Conservation (phyloP, 1,140 invertebrate species). For the Pollicipes pollicipes region DNA sequence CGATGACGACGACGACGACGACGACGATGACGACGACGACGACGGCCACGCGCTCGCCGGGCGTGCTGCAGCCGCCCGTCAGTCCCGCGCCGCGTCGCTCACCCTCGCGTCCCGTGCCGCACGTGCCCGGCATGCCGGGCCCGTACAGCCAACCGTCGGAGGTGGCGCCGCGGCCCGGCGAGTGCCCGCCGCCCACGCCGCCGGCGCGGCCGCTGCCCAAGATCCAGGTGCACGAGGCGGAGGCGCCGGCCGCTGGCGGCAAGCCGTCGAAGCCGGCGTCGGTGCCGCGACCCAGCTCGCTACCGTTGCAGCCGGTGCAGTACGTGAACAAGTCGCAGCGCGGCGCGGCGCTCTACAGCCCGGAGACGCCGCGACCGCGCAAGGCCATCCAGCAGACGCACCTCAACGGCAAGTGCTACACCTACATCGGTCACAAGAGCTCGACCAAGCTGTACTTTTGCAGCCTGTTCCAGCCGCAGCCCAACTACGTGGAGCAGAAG, state of each 20-base stretch:
- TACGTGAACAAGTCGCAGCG: no score
- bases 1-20: slow-evolving; percentile 7
- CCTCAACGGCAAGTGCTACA: slow-evolving; percentile 78
- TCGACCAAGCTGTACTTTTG: slow-evolving; percentile 81
- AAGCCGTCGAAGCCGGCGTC: slow-evolving; percentile 12
- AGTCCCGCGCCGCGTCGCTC: no score
- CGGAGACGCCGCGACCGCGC: slow-evolving; percentile 53
- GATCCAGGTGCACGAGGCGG: not conserved
- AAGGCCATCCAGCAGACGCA: slow-evolving; percentile 23
- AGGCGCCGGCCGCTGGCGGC: slow-evolving; percentile 2
- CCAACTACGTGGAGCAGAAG: slow-evolving; percentile 64
- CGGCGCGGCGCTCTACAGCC: slow-evolving; percentile 32
- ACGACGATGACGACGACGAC: not conserved
- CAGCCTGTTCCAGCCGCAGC: slow-evolving; percentile 77
- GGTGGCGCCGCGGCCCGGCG: no score
- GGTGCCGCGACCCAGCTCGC: slow-evolving; percentile 11
- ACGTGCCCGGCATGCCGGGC: slow-evolving; percentile 69
- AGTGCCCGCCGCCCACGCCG: slow-evolving; percentile 21
- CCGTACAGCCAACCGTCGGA: slow-evolving; percentile 38
- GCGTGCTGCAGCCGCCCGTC: no score
- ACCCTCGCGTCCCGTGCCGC: slow-evolving; percentile 34
- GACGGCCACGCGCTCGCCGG: no score
- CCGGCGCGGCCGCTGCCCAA: slow-evolving; percentile 21
- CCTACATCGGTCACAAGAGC: slow-evolving; percentile 73
- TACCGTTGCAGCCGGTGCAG: slow-evolving; percentile 2